A percentile compares a stretch with the other conserved stretches of the same genome.
Evolutionary conservation across 1,140 invertebrate species (phyloP).

Genomic region (Glossosoma conforme): DNA sequence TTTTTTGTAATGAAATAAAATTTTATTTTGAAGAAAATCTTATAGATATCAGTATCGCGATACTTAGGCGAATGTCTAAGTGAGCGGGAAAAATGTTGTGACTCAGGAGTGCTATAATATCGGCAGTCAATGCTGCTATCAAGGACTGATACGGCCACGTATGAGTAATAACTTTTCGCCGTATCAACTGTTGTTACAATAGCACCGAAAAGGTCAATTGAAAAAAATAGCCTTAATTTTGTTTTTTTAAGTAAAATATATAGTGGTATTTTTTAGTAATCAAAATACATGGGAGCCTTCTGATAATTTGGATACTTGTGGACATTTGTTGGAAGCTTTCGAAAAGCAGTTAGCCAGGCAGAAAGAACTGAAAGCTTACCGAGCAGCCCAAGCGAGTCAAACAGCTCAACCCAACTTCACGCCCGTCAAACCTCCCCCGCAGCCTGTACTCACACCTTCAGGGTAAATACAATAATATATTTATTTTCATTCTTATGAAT

Average conservation of each 20-base stretch:
- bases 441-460: slow-evolving; percentile 40
- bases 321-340: slow-evolving; percentile 70
- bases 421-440: neutral
- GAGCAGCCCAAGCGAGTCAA: slow-evolving; percentile 40
- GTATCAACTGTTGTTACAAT: no score
- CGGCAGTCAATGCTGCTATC: no score
- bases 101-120: no score
- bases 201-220: no score
- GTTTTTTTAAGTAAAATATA: neutral
- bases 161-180: no score
- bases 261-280: slow-evolving; percentile 48
- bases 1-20: no score
- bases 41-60: no score
- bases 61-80: no score
- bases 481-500: slow-evolving; percentile 11
- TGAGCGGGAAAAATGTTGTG: neutral
- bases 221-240: no score
- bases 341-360: slow-evolving; percentile 71
- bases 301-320: slow-evolving; percentile 66
- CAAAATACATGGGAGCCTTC: slow-evolving; percentile 77
- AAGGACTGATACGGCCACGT: no score
- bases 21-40: no score
- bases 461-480: slow-evolving; percentile 44
- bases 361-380: slow-evolving; percentile 62
- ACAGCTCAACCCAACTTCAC: slow-evolving; percentile 37